Conservation (phyloP, 2,113 vertebrate species). For the Larimichthys crocea region DNA sequence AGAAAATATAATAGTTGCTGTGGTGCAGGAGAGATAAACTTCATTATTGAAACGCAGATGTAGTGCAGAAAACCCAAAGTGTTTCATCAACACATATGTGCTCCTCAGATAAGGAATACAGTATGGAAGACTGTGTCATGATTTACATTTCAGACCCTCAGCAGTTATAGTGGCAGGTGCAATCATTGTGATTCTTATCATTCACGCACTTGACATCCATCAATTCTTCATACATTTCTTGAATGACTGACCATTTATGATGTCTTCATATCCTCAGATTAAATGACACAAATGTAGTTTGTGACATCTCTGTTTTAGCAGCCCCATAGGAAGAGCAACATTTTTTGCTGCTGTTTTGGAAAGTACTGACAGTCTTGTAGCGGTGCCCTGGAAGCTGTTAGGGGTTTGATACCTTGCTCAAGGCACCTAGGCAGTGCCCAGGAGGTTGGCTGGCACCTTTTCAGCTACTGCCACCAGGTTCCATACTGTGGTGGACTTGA, state of each 20-base stretch:
- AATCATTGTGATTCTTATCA: slow-evolving; percentile 28
- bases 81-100: slow-evolving; percentile 48
- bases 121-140: slow-evolving; percentile 3
- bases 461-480: too few species aligned
- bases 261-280: neutral
- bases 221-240: neutral
- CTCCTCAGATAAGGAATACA: slow-evolving; percentile 39
- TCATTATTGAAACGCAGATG: slow-evolving; percentile 37
- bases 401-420: too few species aligned
- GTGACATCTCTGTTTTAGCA: too few species aligned
- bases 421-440: too few species aligned
- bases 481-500: too few species aligned
- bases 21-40: slow-evolving; percentile 8
- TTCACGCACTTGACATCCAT: slow-evolving; percentile 9
- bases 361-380: too few species aligned
- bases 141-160: slow-evolving; percentile 19
- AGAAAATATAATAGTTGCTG: slow-evolving; percentile 29
- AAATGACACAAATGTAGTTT: too few species aligned
- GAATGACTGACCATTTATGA: neutral
- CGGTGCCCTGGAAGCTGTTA: too few species aligned
- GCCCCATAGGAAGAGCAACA: too few species aligned
- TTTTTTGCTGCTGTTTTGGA: too few species aligned
- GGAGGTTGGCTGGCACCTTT: too few species aligned
- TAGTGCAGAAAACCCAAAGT: slow-evolving; percentile 1
- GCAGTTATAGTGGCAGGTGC: neutral